Percentiles rank a stretch among this genome's conserved stretches.
phyloP scores from a whole-genome alignment of 2,113 vertebrate genomes.

The Brachypteracias leptosomus region DNA sequence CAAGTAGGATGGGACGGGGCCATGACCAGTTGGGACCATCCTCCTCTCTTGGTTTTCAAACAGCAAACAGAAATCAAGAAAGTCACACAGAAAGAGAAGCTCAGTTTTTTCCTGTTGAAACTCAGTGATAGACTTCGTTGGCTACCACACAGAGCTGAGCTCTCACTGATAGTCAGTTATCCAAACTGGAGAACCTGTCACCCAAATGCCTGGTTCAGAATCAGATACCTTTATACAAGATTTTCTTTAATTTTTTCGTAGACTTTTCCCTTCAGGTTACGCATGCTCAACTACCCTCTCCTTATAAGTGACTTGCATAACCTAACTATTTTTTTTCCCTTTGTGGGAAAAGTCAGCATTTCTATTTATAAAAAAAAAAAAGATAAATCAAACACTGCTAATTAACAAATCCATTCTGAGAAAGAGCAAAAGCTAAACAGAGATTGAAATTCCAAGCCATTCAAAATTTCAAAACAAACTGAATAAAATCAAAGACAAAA shows the following conservation, averaged over 20 bases:
- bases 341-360: neutral
- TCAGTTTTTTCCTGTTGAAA: neutral
- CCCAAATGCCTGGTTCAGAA: neutral
- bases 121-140: neutral
- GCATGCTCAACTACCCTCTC: neutral
- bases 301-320: neutral
- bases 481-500: slow-evolving; percentile 39
- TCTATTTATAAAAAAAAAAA: neutral
- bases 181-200: neutral
- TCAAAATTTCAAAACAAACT: neutral
- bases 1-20: neutral
- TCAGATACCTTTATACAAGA: neutral
- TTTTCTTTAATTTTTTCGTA: neutral
- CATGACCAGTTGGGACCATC: neutral
- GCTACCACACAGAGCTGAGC: neutral
- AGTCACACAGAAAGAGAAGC: neutral
- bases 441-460: neutral
- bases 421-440: neutral
- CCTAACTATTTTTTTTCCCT: neutral
- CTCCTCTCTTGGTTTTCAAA: neutral
- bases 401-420: neutral
- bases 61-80: neutral
- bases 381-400: fast-evolving
- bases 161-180: neutral
- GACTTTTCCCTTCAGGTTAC: neutral